Conservation (phyloP, 2,888 invertebrate genomes). For the Hipparchia semele region DNA sequence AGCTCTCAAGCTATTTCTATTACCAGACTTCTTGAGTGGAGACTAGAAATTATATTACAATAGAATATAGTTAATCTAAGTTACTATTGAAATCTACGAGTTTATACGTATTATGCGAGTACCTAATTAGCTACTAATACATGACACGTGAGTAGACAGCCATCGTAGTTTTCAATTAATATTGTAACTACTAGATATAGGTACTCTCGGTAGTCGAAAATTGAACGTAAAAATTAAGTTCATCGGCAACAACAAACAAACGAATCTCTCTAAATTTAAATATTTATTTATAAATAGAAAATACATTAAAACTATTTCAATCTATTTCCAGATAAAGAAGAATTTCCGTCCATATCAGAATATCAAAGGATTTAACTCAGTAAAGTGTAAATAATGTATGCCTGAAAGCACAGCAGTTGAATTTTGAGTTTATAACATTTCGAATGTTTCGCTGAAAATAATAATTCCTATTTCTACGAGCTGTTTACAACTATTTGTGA, state of each 20-base stretch:
- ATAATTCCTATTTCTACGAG: not conserved
- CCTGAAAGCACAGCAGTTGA: conserved; percentile 1
- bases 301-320: conserved; percentile 29
- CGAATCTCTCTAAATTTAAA: not conserved
- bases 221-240: no score
- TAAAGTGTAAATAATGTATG: not conserved
- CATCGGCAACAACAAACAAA: not conserved
- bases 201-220: no score
- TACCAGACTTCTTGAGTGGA: no score
- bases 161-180: no score
- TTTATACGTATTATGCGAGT: no score
- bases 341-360: not conserved
- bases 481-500: no score
- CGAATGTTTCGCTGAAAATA: not conserved
- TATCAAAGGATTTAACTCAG: not conserved
- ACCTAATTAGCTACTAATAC: no score
- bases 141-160: no score
- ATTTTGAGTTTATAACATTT: not conserved
- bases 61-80: not conserved
- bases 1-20: no score
- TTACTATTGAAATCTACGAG: not conserved
- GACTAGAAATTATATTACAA: not conserved
- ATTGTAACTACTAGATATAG: no score
- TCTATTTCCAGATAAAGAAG: conserved; percentile 12
- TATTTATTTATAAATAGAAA: conserved; percentile 11